A percentile compares a stretch with the other conserved stretches of the same genome.
Conservation (phyloP, 2,888 invertebrate species). For the Chorisops tibialis region DNA sequence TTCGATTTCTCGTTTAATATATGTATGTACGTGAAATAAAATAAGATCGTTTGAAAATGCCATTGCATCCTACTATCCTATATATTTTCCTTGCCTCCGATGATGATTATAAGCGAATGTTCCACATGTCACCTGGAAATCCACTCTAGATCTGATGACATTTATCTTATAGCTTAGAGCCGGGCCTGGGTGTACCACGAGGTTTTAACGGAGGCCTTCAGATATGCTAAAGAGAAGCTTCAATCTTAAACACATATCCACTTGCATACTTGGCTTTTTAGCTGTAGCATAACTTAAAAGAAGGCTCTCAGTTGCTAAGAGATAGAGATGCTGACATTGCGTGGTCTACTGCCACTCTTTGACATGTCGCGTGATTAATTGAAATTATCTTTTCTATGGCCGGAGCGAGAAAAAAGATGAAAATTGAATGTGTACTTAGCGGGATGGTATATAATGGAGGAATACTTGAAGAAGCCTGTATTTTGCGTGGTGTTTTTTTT, state of each 20-base stretch:
- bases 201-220: too few species aligned
- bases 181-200: background rate
- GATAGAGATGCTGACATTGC: slow-evolving; percentile 14
- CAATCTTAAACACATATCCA: too few species aligned
- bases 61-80: slow-evolving; percentile 7
- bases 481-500: too few species aligned
- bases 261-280: too few species aligned
- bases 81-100: too few species aligned
- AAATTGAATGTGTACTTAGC: too few species aligned
- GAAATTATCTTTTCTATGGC: slow-evolving; percentile 3
- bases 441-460: too few species aligned
- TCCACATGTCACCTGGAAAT: slow-evolving; percentile 7
- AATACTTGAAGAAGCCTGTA: too few species aligned
- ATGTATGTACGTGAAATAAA: background rate
- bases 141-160: slow-evolving; percentile 10
- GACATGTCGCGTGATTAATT: slow-evolving; percentile 29
- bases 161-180: slow-evolving; percentile 9
- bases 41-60: background rate
- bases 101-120: background rate
- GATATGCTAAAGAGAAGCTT: too few species aligned
- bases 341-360: slow-evolving; percentile 31
- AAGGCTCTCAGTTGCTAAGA: too few species aligned
- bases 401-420: too few species aligned
- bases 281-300: too few species aligned
- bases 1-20: background rate